Conservation (phyloP, 2,888 invertebrate species). For the Drosophila borborema region DNA sequence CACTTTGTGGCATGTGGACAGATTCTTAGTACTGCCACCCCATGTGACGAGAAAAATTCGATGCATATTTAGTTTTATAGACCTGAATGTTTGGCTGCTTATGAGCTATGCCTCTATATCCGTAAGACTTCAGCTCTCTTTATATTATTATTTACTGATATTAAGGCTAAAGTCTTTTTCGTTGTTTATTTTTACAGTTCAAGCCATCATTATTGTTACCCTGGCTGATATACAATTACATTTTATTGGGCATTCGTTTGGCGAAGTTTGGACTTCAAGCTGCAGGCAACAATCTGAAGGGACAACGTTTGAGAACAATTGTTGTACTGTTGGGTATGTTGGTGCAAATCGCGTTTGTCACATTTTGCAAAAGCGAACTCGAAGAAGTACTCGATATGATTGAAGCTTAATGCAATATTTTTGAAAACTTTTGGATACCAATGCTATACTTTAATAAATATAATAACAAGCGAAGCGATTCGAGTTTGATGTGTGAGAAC, state of each 20-base stretch:
- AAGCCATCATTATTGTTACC: slow-evolving; percentile 4
- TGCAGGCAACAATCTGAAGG: background rate
- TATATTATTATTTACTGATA: background rate
- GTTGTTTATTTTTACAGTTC: background rate
- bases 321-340: background rate
- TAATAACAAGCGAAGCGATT: background rate
- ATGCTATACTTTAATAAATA: background rate
- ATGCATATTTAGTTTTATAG: slow-evolving; percentile 28
- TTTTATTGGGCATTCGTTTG: background rate
- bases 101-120: slow-evolving; percentile 57
- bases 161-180: background rate
- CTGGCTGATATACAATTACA: slow-evolving; percentile 12
- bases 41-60: background rate
- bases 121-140: background rate
- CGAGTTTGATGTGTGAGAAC: background rate
- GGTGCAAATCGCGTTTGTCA: slow-evolving; percentile 11
- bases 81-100: slow-evolving; percentile 65
- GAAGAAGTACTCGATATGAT: background rate
- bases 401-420: background rate
- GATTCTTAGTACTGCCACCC: background rate
- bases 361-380: background rate
- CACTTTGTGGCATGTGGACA: background rate
- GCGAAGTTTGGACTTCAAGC: background rate
- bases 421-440: background rate
- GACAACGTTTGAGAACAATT: background rate